A percentile compares a stretch with the other conserved stretches of the same genome.
Conservation (phyloP, 2,888 invertebrate genomes). For the Synanthedon formicaeformis region DNA sequence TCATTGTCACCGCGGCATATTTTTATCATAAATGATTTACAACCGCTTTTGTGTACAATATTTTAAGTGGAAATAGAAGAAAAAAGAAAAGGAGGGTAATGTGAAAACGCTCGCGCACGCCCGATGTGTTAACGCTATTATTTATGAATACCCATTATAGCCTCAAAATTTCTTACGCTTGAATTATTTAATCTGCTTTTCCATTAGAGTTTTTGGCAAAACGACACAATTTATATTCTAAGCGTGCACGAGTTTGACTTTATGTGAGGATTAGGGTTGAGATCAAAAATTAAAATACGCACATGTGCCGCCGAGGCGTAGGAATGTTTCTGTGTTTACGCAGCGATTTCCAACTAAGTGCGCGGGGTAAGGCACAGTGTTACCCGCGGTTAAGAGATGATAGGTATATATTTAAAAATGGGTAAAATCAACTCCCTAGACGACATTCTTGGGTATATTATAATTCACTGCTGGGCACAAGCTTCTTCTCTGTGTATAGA, state of each 20-base stretch:
- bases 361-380: background rate
- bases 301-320: background rate
- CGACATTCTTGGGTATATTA: too few species aligned
- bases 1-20: slow-evolving; percentile 31
- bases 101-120: slow-evolving; percentile 20
- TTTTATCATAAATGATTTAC: slow-evolving; percentile 49
- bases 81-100: slow-evolving; percentile 14
- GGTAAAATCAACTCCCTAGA: too few species aligned
- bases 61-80: slow-evolving; percentile 29
- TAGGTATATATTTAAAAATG: too few species aligned
- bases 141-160: slow-evolving; percentile 61
- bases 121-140: slow-evolving; percentile 55
- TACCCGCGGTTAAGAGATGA: too few species aligned
- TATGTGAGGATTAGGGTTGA: slow-evolving; percentile 49
- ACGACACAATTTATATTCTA: slow-evolving; percentile 66
- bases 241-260: slow-evolving; percentile 46
- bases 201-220: slow-evolving; percentile 61
- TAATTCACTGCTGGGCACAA: too few species aligned
- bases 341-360: background rate
- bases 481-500: too few species aligned
- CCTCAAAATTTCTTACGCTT: slow-evolving; percentile 61
- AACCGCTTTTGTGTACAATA: slow-evolving; percentile 29
- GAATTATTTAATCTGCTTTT: slow-evolving; percentile 68
- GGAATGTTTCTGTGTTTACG: background rate
- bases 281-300: slow-evolving; percentile 48